Conservation (phyloP, 2,113 vertebrate genomes). For the Sisor rabdophorus region DNA sequence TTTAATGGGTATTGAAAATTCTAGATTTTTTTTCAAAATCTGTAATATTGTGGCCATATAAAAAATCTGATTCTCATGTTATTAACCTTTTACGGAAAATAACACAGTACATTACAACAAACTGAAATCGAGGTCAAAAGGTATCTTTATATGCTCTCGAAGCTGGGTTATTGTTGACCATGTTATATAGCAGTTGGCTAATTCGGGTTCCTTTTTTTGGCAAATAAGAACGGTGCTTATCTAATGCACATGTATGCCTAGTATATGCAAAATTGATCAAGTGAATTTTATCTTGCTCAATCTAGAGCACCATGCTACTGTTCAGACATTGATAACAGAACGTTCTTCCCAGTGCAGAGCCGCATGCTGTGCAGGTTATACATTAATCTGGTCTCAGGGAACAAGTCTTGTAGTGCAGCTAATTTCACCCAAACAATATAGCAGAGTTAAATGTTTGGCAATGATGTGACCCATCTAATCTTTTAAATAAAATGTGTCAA, state of each 20-base stretch:
- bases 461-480: neutral
- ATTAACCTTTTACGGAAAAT: neutral
- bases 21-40: neutral
- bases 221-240: conserved; percentile 31
- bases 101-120: neutral
- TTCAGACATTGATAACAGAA: conserved; percentile 3
- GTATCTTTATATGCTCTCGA: conserved; percentile 6
- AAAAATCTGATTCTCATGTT: neutral
- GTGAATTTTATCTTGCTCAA: neutral
- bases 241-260: conserved; percentile 21
- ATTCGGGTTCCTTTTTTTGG: conserved; percentile 17
- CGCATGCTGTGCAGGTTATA: conserved; percentile 22
- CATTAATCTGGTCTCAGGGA: conserved; percentile 40
- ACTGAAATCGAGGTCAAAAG: neutral
- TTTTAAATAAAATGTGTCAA: neutral
- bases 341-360: conserved; percentile 32
- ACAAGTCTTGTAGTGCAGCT: conserved; percentile 35
- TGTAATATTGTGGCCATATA: neutral
- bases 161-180: neutral
- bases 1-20: neutral
- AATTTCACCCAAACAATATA: conserved; percentile 23
- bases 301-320: neutral
- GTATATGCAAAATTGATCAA: conserved; percentile 29
- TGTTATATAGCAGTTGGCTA: conserved; percentile 1
- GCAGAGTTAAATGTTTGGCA: neutral